These are phyloP conservation scores for Ennomos erosarius DNA, from an alignment of 2,888 invertebrate species.

Conservation along the genomic window DNA sequence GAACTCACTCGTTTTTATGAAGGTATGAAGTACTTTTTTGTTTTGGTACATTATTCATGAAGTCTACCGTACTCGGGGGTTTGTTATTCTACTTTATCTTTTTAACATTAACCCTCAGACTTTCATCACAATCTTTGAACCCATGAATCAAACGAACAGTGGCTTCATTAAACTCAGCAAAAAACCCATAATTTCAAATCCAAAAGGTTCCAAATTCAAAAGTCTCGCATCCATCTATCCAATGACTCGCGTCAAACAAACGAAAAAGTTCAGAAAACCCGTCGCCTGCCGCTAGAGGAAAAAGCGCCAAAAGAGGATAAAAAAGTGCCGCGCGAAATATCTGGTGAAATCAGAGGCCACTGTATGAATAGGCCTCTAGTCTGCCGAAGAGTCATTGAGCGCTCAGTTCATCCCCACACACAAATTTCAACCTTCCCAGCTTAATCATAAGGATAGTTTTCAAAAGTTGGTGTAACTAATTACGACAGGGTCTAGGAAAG, in stretches of 20 bases:
- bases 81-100: too few species aligned
- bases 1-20: too few species aligned
- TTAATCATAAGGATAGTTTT: constrained; percentile 36
- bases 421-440: constrained; percentile 37
- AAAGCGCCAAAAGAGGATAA: constrained; percentile 15
- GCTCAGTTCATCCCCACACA: constrained; percentile 25
- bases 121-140: too few species aligned
- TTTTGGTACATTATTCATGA: too few species aligned
- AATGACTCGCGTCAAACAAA: constrained; percentile 31
- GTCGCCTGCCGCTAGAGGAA: constrained; percentile 34
- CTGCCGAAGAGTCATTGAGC: constrained; percentile 59
- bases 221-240: constrained; percentile 30
- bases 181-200: background rate
- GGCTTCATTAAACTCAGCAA: too few species aligned
- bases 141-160: too few species aligned
- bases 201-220: constrained; percentile 16
- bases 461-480: constrained; percentile 52
- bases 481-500: constrained; percentile 55
- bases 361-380: constrained; percentile 63
- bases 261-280: constrained; percentile 43
- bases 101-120: too few species aligned
- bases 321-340: constrained; percentile 52
- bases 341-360: constrained; percentile 49
- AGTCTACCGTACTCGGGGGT: too few species aligned
- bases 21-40: too few species aligned